Percentiles rank a stretch among this genome's conserved stretches.
phyloP scores from a whole-genome alignment of 2,797 vertebrate genomes.

The Pseudomugil tenellus region DNA sequence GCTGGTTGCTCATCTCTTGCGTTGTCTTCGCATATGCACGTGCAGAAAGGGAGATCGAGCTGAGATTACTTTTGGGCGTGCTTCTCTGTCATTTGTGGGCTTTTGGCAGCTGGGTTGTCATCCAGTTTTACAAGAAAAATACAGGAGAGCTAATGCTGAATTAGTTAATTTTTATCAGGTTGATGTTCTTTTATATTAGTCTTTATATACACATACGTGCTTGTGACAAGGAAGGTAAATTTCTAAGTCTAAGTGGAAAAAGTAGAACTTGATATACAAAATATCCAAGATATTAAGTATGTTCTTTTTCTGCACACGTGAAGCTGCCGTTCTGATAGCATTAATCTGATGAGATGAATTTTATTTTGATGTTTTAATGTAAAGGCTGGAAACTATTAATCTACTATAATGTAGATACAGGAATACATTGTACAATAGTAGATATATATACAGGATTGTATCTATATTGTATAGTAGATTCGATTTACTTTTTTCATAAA shows the following conservation, averaged over 20 bases:
- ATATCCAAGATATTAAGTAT: slow-evolving; percentile 16
- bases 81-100: slow-evolving; percentile 38
- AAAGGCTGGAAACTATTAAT: slow-evolving; percentile 14
- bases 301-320: slow-evolving; percentile 1
- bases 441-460: too few species aligned
- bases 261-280: background rate
- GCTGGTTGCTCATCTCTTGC: slow-evolving; percentile 45
- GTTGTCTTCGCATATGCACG: slow-evolving; percentile 49
- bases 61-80: slow-evolving; percentile 46
- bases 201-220: background rate
- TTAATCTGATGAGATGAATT: slow-evolving; percentile 20
- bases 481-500: too few species aligned
- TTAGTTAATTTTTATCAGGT: slow-evolving; percentile 9
- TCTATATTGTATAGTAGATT: too few species aligned
- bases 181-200: background rate
- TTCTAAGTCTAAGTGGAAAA: background rate
- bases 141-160: slow-evolving; percentile 15
- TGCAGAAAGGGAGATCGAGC: slow-evolving; percentile 46
- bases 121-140: slow-evolving; percentile 36
- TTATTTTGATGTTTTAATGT: slow-evolving; percentile 30
- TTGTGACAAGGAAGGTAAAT: background rate
- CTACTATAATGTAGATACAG: background rate
- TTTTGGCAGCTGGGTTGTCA: slow-evolving; percentile 40
- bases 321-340: background rate
- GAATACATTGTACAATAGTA: too few species aligned